A percentile compares a stretch with the other conserved stretches of the same genome.
phyloP scores from a whole-genome alignment of 2,888 invertebrate species.

The Altica lythri region DNA sequence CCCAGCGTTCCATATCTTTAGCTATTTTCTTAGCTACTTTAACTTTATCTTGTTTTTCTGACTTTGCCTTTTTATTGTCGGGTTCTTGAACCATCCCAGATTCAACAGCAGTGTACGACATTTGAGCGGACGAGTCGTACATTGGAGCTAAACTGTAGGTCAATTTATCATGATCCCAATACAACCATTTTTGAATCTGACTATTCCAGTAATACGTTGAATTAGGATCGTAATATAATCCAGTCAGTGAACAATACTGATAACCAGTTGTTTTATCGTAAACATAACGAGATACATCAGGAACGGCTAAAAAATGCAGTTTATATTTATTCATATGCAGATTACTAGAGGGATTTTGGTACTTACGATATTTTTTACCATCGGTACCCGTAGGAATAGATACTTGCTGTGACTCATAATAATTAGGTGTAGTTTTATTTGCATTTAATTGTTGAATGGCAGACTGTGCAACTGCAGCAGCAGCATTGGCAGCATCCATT shows the following conservation, averaged over 20 bases:
- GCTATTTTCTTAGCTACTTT: constrained; percentile 98
- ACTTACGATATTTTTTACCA: constrained; percentile 68
- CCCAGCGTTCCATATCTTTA: constrained; percentile 95
- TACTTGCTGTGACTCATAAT: constrained; percentile 58
- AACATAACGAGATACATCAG: constrained; percentile 89
- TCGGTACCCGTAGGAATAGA: constrained; percentile 66
- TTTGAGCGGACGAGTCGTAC: constrained; percentile 44
- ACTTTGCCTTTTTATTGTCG: constrained; percentile 70
- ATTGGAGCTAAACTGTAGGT: constrained; percentile 65
- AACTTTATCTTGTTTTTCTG: constrained; percentile 87
- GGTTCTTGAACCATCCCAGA: constrained; percentile 43
- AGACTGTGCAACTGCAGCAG: constrained; percentile 86
- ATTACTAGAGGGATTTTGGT: no score
- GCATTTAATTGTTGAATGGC: constrained; percentile 73
- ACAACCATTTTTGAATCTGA: constrained; percentile 87
- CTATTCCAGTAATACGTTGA: constrained; percentile 97
- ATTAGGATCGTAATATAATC: constrained; percentile 94
- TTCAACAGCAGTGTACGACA: constrained; percentile 7
- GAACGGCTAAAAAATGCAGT: constrained; percentile 61
- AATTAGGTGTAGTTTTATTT: constrained; percentile 46
- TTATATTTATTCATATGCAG: background rate
- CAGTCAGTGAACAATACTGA: constrained; percentile 91
- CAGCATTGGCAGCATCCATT: constrained; percentile 78
- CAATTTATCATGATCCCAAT: constrained; percentile 83
- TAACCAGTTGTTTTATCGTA: constrained; percentile 96